A percentile compares a stretch with the other conserved stretches of the same genome.
Evolutionary conservation across 2,888 invertebrate species (phyloP).

Genomic region (Ichneumoninae sp.): DNA sequence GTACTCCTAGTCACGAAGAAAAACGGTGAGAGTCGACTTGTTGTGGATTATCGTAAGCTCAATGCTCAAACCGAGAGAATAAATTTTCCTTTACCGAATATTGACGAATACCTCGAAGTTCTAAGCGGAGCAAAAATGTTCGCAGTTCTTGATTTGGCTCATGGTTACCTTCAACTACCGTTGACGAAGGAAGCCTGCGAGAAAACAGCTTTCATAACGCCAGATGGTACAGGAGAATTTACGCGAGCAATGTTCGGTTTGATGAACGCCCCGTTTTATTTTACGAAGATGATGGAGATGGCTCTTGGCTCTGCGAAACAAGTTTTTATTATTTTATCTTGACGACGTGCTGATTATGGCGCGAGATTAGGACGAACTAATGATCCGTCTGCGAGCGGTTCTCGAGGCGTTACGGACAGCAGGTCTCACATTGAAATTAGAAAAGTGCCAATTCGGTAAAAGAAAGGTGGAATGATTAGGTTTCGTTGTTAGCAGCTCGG

Average conservation of each 20-base stretch:
- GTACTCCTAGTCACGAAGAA: slow-evolving; percentile 42
- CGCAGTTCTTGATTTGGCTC: background rate
- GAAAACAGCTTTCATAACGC: background rate
- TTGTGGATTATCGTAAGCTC: slow-evolving; percentile 19
- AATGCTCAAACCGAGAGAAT: slow-evolving; percentile 37
- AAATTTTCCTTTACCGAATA: slow-evolving; percentile 54
- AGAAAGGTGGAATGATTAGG: slow-evolving; percentile 73
- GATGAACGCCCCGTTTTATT: slow-evolving; percentile 70
- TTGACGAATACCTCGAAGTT: slow-evolving; percentile 61
- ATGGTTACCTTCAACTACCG: background rate
- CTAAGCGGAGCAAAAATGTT: slow-evolving; percentile 48
- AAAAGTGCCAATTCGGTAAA: slow-evolving; percentile 73
- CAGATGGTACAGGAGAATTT: slow-evolving; percentile 39
- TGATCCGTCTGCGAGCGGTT: slow-evolving; percentile 67
- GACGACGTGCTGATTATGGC: slow-evolving; percentile 76
- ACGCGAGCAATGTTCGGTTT: slow-evolving; percentile 72
- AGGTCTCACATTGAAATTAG: slow-evolving; percentile 72
- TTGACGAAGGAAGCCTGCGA: background rate
- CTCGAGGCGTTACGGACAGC: slow-evolving; percentile 68
- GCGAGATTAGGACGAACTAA: slow-evolving; percentile 68
- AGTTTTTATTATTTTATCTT: slow-evolving; percentile 66
- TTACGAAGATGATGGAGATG: slow-evolving; percentile 42
- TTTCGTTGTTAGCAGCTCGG: slow-evolving; percentile 68
- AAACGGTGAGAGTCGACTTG: slow-evolving; percentile 17
- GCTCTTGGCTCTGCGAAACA: slow-evolving; percentile 4